phyloP scores from a whole-genome alignment of 2,888 invertebrate species.

The Latrodectus hesperus region DNA sequence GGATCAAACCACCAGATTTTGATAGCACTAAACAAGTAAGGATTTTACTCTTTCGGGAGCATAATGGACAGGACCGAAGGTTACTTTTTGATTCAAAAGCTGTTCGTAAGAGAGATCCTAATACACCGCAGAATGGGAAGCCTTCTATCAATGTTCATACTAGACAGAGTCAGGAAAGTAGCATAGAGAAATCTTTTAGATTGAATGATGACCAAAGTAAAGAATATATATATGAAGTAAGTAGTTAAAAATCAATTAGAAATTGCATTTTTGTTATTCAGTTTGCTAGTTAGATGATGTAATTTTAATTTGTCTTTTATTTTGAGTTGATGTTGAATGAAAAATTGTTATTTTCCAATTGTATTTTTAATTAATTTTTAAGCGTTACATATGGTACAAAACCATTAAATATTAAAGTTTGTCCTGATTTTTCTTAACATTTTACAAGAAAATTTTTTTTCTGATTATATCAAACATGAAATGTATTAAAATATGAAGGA shows the following conservation, averaged over 20 bases:
- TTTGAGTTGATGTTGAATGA: neutral
- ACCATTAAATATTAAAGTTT: no score
- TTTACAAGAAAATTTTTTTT: no score
- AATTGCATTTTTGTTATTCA: no score
- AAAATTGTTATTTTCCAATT: neutral
- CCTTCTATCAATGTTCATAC: neutral
- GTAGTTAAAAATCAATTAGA: neutral
- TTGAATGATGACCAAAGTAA: constrained; percentile 46
- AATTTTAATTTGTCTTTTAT: neutral
- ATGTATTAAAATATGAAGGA: no score
- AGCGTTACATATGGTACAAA: no score
- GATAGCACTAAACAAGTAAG: constrained; percentile 78
- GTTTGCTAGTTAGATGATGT: neutral
- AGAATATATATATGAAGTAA: constrained; percentile 61
- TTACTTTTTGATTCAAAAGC: constrained; percentile 85
- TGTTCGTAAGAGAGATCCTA: constrained; percentile 63
- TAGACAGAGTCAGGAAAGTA: constrained; percentile 41
- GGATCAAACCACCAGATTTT: constrained; percentile 73
- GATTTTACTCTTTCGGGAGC: constrained; percentile 88
- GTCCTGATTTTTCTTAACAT: no score
- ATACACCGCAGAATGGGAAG: constrained; percentile 12
- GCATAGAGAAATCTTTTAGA: constrained; percentile 61
- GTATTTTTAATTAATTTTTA: neutral
- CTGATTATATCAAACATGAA: no score
- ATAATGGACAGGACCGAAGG: constrained; percentile 86